Evolutionary conservation across 23 tunicate genomes (phyloP).

Genomic region (Ciona savignyi): DNA sequence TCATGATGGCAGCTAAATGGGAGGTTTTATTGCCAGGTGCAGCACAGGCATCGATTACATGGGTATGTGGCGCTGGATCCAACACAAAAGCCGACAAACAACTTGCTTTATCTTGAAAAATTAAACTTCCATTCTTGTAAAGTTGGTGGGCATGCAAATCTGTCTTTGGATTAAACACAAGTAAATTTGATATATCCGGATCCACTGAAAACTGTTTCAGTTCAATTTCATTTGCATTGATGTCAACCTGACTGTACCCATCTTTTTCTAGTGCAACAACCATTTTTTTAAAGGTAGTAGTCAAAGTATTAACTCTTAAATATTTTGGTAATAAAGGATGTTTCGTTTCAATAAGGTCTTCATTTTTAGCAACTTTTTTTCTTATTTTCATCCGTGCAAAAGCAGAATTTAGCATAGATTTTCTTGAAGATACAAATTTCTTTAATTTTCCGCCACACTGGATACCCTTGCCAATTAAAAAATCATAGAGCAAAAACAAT

Average conservation of each 20-base stretch:
- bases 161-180: constrained; percentile 25
- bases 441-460: constrained; percentile 70
- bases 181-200: constrained; percentile 30
- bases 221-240: constrained; percentile 1
- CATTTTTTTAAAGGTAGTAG: constrained; percentile 26
- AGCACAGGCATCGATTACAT: constrained; percentile 92
- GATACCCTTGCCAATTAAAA: constrained; percentile 77
- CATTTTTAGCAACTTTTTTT: constrained; percentile 44
- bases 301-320: constrained; percentile 62
- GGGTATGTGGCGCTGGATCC: constrained; percentile 31
- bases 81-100: constrained; percentile 75
- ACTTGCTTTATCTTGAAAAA: constrained; percentile 89
- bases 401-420: constrained; percentile 45
- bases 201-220: constrained; percentile 47
- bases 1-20: constrained; percentile 79
- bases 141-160: constrained; percentile 44
- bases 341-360: constrained; percentile 21
- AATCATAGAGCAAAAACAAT: constrained; percentile 52
- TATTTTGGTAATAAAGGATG: constrained; percentile 37
- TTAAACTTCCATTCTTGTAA: constrained; percentile 48
- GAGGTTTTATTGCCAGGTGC: constrained; percentile 99
- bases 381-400: constrained; percentile 74
- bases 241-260: constrained; percentile 5
- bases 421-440: constrained; percentile 27
- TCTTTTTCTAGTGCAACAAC: constrained; percentile 5